phyloP scores from a whole-genome alignment of 1,140 invertebrate species.

The Pseudoatta argentina region DNA sequence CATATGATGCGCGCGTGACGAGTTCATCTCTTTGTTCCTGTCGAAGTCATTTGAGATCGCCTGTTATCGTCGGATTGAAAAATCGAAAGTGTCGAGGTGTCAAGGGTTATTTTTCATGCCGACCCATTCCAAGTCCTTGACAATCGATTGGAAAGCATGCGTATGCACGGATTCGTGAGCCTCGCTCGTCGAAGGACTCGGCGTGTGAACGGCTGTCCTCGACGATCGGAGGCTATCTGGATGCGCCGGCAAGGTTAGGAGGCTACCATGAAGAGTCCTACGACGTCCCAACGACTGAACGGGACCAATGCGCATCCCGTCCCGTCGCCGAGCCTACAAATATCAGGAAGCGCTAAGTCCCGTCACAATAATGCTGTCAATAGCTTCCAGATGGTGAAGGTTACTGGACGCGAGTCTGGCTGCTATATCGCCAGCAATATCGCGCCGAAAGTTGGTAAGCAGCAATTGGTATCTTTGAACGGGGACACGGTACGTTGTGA shows the following conservation, averaged over 20 bases:
- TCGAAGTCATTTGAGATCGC: background rate
- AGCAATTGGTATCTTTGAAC: constrained; percentile 82
- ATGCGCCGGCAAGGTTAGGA: constrained; percentile 32
- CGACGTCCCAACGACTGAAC: constrained; percentile 21
- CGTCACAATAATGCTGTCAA: constrained; percentile 62
- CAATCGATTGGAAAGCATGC: constrained; percentile 50
- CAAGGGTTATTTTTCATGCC: background rate
- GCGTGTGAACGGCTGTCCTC: background rate
- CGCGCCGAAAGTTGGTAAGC: constrained; percentile 79
- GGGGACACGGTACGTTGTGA: constrained; percentile 82
- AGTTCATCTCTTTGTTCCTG: background rate
- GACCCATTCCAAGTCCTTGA: background rate
- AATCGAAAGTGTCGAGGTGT: background rate
- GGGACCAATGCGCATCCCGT: constrained; percentile 29
- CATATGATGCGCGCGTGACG: constrained; percentile 18
- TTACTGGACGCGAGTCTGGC: constrained; percentile 67
- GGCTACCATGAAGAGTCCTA: constrained; percentile 48
- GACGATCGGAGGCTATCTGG: constrained; percentile 9
- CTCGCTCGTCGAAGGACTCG: constrained; percentile 23
- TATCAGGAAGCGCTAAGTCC: constrained; percentile 25
- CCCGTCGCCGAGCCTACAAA: background rate
- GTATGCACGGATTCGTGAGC: constrained; percentile 9
- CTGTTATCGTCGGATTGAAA: background rate
- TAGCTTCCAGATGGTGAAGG: constrained; percentile 73
- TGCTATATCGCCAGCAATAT: constrained; percentile 74